Evolutionary conservation across 1,140 invertebrate genomes (phyloP).

Genomic region (Eurosta solidaginis): DNA sequence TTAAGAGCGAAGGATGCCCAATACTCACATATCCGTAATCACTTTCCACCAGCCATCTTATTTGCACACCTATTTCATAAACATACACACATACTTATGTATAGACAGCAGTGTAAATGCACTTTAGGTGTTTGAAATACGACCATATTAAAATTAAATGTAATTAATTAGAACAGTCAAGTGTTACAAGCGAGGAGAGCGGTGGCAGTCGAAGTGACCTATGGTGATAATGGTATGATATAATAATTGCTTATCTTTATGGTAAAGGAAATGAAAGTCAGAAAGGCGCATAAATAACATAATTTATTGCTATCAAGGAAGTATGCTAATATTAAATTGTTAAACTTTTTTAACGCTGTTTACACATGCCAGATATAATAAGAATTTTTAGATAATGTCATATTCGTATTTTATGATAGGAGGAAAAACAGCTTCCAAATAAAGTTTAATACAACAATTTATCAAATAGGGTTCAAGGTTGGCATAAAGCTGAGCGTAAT

Average conservation of each 20-base stretch:
- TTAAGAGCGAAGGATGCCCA: too few species aligned
- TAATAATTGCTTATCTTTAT: not conserved
- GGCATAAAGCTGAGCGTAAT: too few species aligned
- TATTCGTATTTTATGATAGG: too few species aligned
- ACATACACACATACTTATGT: not conserved
- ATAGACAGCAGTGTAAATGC: not conserved
- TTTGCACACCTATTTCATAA: too few species aligned
- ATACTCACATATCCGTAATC: too few species aligned
- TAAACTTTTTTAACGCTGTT: not conserved
- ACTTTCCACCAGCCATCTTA: too few species aligned
- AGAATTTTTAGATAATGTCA: too few species aligned
- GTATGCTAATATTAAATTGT: not conserved
- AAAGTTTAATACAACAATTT: too few species aligned
- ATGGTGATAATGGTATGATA: not conserved
- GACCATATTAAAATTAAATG: not conserved
- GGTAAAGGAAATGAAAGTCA: not conserved
- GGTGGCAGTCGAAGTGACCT: not conserved
- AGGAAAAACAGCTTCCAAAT: too few species aligned
- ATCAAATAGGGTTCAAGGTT: too few species aligned
- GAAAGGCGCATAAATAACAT: not conserved
- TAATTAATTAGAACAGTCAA: not conserved
- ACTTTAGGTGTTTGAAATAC: not conserved
- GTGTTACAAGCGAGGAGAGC: not conserved
- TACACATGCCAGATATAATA: not conserved
- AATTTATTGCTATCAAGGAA: not conserved